Evolutionary conservation across 2,888 invertebrate species (phyloP), one percentile per base, ranked within the genome.

Genomic region (Andricus curvator): DNA sequence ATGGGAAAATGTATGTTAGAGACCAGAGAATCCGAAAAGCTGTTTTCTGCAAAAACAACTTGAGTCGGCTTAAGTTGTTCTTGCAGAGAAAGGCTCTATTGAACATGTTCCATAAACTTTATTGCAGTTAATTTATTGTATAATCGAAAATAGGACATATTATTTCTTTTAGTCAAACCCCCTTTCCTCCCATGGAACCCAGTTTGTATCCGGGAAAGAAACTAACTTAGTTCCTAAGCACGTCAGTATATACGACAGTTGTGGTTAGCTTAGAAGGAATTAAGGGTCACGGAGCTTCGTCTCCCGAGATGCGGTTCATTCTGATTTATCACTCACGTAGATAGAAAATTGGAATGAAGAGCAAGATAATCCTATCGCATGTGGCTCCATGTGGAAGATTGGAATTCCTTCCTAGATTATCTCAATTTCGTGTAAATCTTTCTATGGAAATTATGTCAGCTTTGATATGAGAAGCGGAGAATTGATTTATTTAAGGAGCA

Each of bases 251-350:
- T 70, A 70, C 29, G 68, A 70, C 25, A 70, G 48, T 70, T 70
- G 48, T 51, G 48, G 68, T 48, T 70, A 70, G 48, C 48, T 70
- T 70, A 29, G 68, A 70, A 70, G 48, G 29, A 70, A 70, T 70
- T 51, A 70, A 70, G 29, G 68, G 68, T 29, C 68, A 70, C 48
- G 29, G 48, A 70, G 48, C 48, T 48, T 13, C 25, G 48, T 70
- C 68, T 48, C 68, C 6, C 20, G 48, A 70, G 48, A 48, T 44
- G 48, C 68, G 68, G 25, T 48, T 70, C 48, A 70, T 70, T 70
- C 68, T 48, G 68, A 70, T 70, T 70, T 70, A 70, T 48, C 20
- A 70, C 68, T 70, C 48, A 25, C 48, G 29, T 70, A 70, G 29
- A 70, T 48, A 25, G 48, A 70, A 70, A 51, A 70, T 51, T 70